phyloP scores from a whole-genome alignment of 2,113 vertebrate genomes.

The Carassius carassius region DNA sequence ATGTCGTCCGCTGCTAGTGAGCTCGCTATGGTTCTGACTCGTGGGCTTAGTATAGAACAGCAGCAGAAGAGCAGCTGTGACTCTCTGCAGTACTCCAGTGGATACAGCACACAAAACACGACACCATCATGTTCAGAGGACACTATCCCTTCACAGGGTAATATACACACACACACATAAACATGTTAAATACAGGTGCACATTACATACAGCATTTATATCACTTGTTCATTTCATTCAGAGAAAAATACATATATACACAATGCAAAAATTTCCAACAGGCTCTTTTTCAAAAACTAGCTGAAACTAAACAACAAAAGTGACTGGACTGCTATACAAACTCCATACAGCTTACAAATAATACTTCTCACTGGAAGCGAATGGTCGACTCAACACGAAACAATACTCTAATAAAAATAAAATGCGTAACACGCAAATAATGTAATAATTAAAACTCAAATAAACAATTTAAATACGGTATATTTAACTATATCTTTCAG shows the following conservation, averaged over 20 bases:
- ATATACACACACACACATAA: not conserved
- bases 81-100: conserved; percentile 94
- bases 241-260: not conserved
- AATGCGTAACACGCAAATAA: not conserved
- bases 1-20: conserved; percentile 89
- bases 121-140: conserved; percentile 97
- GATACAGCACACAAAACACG: conserved; percentile 96
- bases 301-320: not conserved
- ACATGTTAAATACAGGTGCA: not conserved
- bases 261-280: not conserved
- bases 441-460: not conserved
- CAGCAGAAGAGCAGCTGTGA: conserved; percentile 98
- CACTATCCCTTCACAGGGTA: conserved; percentile 98
- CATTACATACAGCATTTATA: not conserved
- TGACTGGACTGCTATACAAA: not conserved
- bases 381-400: not conserved
- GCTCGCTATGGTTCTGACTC: conserved; percentile 93
- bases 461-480: not conserved
- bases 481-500: not conserved
- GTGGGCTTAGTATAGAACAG: conserved; percentile 92
- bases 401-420: not conserved
- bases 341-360: not conserved
- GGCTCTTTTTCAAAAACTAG: not conserved
- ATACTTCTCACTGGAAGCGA: not conserved
- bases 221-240: not conserved